Evolutionary conservation across 2,888 invertebrate species (phyloP).

Genomic region (Xestoiulus laeticollis): DNA sequence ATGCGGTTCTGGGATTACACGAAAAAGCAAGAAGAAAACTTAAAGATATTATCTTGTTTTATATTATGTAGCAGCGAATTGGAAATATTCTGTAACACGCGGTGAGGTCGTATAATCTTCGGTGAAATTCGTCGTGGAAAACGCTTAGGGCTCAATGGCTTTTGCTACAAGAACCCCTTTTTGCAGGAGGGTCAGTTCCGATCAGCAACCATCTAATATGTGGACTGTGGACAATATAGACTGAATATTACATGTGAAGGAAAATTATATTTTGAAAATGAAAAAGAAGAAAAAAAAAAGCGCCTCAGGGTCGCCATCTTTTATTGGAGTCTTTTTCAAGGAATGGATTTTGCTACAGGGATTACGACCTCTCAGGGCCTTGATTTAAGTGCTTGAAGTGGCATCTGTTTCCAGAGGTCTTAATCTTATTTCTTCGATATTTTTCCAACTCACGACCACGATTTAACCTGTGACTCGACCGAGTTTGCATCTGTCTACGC

Average conservation of each 20-base stretch:
- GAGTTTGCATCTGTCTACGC: slow-evolving; percentile 22
- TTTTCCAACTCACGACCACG: slow-evolving; percentile 40
- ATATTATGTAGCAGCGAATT: slow-evolving; percentile 39
- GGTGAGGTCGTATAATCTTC: slow-evolving; percentile 18
- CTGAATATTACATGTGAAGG: slow-evolving; percentile 17
- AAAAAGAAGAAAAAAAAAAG: background rate
- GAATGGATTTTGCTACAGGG: slow-evolving; percentile 23
- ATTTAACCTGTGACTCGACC: background rate
- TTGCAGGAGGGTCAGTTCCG: background rate
- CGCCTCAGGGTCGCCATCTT: slow-evolving; percentile 27
- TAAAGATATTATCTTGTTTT: slow-evolving; percentile 23
- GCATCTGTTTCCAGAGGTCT: slow-evolving; percentile 43
- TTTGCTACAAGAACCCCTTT: background rate
- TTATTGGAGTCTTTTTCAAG: slow-evolving; percentile 14
- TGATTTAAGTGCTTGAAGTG: slow-evolving; percentile 35
- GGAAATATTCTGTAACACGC: slow-evolving; percentile 13
- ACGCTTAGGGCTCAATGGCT: background rate
- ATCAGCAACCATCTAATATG: background rate
- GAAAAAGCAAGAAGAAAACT: slow-evolving; percentile 6
- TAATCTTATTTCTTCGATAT: slow-evolving; percentile 32
- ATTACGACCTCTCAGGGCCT: slow-evolving; percentile 15
- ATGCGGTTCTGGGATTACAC: slow-evolving; percentile 4
- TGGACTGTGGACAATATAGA: slow-evolving; percentile 23
- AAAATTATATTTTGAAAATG: slow-evolving; percentile 21
- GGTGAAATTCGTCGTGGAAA: background rate